phyloP scores from a whole-genome alignment of 2,113 vertebrate species.

The Lontra canadensis region DNA sequence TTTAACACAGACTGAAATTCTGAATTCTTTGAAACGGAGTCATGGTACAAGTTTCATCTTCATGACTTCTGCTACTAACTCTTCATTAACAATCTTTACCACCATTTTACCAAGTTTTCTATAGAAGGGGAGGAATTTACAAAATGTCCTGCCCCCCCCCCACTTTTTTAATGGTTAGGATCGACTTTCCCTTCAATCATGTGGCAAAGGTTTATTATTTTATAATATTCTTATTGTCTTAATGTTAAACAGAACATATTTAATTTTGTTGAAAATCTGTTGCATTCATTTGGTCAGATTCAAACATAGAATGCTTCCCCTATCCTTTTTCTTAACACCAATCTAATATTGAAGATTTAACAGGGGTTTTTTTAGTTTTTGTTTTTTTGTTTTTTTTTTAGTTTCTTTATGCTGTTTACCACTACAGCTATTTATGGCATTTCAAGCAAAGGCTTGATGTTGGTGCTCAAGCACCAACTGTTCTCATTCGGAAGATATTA shows the following conservation, averaged over 20 bases:
- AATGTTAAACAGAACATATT: not conserved
- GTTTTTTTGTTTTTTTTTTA: not conserved
- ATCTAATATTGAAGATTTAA: not conserved
- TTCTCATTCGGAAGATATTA: constrained; percentile 53
- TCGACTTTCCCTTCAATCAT: not conserved
- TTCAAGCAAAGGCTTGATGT: not conserved
- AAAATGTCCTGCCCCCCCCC: not conserved
- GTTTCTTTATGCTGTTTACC: constrained; percentile 19
- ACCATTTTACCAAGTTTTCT: not conserved
- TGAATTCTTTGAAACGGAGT: not conserved
- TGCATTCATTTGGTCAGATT: not conserved
- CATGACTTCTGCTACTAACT: not conserved
- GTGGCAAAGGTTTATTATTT: not conserved
- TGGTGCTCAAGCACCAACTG: not conserved
- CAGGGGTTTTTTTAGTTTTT: not conserved
- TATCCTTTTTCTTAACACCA: not conserved
- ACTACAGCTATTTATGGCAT: constrained; percentile 38
- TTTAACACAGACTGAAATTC: not conserved
- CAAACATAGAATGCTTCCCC: not conserved
- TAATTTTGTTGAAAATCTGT: not conserved
- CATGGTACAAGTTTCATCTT: not conserved
- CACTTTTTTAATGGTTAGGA: not conserved
- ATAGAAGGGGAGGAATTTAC: not conserved
- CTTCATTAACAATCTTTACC: not conserved
- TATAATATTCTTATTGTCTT: not conserved